Conservation (phyloP, 1,140 invertebrate genomes). For the Apis laboriosa region DNA sequence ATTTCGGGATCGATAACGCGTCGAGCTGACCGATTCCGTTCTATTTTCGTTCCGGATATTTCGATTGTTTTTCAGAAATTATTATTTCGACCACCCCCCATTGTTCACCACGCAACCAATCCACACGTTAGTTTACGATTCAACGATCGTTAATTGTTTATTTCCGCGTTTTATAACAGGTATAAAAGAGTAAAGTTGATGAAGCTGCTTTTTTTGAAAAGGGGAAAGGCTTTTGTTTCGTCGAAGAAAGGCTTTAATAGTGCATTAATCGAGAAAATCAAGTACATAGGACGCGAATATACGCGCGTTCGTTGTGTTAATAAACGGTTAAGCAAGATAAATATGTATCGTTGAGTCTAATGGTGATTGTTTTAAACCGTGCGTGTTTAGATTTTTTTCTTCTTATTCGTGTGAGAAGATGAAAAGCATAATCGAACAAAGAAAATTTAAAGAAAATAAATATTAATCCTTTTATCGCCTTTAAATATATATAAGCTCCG, state of each 20-base stretch:
- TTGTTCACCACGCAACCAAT: background rate
- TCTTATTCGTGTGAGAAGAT: too few species aligned
- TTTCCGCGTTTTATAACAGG: background rate
- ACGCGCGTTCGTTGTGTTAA: too few species aligned
- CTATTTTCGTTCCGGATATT: background rate
- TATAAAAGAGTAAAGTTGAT: background rate
- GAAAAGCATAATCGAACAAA: background rate
- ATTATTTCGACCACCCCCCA: background rate
- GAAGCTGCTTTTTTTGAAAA: background rate
- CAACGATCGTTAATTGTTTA: background rate
- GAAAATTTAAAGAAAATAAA: too few species aligned
- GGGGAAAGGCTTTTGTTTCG: background rate
- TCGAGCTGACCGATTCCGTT: background rate
- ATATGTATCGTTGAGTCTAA: too few species aligned
- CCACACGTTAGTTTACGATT: background rate
- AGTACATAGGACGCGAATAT: background rate
- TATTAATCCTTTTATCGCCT: too few species aligned
- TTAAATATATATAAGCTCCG: too few species aligned
- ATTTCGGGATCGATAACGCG: too few species aligned
- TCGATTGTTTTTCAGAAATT: background rate
- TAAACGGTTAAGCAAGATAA: too few species aligned
- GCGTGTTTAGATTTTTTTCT: too few species aligned
- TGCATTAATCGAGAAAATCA: background rate
- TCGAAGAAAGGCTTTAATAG: background rate
- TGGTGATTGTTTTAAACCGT: too few species aligned